Percentiles rank a stretch among this genome's conserved stretches.
phyloP scores from a whole-genome alignment of 2,113 vertebrate genomes.

The Anhinga rufa region DNA sequence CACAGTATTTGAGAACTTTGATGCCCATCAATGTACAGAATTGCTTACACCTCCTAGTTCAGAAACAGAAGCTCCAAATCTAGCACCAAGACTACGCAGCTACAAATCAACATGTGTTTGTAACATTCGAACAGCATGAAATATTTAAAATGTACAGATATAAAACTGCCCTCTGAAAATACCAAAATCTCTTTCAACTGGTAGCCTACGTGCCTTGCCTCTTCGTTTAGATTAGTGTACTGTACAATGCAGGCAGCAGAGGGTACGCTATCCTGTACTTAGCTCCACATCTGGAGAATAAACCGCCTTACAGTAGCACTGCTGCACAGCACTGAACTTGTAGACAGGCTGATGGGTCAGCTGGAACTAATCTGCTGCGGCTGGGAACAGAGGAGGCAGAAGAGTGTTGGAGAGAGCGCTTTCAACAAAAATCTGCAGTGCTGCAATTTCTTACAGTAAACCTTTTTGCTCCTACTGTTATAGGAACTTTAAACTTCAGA shows the following conservation, averaged over 20 bases:
- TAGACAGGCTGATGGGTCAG: background rate
- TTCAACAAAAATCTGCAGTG: background rate
- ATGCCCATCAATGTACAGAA: background rate
- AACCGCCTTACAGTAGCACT: background rate
- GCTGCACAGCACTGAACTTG: background rate
- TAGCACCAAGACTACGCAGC: background rate
- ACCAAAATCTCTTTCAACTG: background rate
- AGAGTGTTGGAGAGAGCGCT: background rate
- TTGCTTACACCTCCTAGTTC: background rate
- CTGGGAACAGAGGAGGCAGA: background rate
- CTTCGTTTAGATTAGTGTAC: background rate
- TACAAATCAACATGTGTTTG: background rate
- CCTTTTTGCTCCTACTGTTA: background rate
- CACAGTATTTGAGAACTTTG: background rate
- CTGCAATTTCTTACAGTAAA: background rate
- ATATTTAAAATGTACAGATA: background rate
- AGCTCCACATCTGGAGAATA: background rate
- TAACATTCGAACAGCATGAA: background rate
- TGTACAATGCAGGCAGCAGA: background rate
- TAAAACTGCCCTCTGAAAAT: background rate
- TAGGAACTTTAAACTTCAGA: background rate
- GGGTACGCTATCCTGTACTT: background rate
- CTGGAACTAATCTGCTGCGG: background rate
- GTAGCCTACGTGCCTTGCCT: background rate
- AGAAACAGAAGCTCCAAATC: background rate